These are phyloP conservation scores for Phenganax stokvisi DNA, from an alignment of 92 coral and sea anemone species.

Conservation along the genomic window DNA sequence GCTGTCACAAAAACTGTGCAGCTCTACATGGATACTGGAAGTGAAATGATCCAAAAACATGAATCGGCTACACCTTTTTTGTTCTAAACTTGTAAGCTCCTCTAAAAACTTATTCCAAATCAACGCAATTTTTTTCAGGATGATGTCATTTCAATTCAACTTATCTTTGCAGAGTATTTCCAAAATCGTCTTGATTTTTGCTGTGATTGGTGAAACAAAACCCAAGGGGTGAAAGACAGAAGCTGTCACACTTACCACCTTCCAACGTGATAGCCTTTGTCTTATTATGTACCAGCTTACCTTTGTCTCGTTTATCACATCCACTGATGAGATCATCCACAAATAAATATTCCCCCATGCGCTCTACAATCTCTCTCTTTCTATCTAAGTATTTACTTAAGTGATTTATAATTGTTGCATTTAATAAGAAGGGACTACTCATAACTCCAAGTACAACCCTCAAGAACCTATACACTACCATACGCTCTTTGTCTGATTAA, in stretches of 20 bases:
- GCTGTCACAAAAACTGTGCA: conserved; percentile 19
- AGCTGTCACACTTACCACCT: conserved; percentile 3
- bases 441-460: no score
- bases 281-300: no score
- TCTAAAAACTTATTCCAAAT: conserved; percentile 13
- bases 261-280: no score
- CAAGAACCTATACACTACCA: no score
- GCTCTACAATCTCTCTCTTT: no score
- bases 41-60: background rate
- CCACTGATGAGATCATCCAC: no score
- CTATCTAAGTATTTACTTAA: no score
- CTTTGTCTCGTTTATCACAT: no score
- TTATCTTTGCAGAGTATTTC: conserved; percentile 22
- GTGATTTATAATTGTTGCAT: no score
- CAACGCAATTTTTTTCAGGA: background rate
- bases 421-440: no score
- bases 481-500: no score
- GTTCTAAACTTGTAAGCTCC: background rate
- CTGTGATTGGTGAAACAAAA: conserved; percentile 13
- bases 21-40: background rate
- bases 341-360: no score
- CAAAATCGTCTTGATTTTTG: conserved; percentile 10
- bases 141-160: conserved; percentile 12
- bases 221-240: conserved; percentile 16
- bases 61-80: background rate